phyloP scores from a whole-genome alignment of 2,888 invertebrate genomes.

The Pollenia labialis region DNA sequence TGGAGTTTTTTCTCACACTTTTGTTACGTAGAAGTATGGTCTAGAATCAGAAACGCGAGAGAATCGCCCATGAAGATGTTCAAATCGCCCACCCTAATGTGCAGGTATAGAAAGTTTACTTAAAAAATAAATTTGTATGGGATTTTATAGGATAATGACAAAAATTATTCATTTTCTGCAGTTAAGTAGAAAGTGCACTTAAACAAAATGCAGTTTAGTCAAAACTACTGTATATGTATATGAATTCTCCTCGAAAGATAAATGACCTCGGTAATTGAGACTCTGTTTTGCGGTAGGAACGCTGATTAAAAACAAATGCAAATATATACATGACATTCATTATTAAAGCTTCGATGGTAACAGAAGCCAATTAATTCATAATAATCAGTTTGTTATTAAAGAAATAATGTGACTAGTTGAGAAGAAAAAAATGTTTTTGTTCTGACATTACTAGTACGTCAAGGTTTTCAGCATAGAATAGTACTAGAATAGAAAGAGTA shows the following conservation, averaged over 20 bases:
- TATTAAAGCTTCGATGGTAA: conserved; percentile 17
- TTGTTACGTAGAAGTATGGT: too few species aligned
- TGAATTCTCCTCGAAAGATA: conserved; percentile 32
- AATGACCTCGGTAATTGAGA: conserved; percentile 58
- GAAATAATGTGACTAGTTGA: neutral
- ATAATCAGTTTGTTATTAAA: conserved; percentile 8
- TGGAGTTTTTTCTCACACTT: too few species aligned
- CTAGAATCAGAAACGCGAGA: too few species aligned
- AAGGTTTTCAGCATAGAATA: neutral
- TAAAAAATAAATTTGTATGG: too few species aligned
- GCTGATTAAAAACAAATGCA: conserved; percentile 5
- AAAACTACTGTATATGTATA: neutral
- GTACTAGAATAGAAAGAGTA: too few species aligned
- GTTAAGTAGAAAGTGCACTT: too few species aligned
- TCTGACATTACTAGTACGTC: neutral
- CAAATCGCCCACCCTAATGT: too few species aligned
- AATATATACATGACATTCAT: neutral
- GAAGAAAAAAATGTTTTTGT: conserved; percentile 1
- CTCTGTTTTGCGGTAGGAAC: conserved; percentile 28
- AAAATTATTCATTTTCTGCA: too few species aligned
- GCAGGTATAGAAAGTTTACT: too few species aligned
- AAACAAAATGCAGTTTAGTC: too few species aligned
- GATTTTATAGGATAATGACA: too few species aligned
- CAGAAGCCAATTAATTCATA: conserved; percentile 1
- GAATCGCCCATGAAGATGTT: too few species aligned